A percentile compares a stretch with the other conserved stretches of the same genome.
Conservation (phyloP, 2,888 invertebrate genomes). For the Brenthis ino region DNA sequence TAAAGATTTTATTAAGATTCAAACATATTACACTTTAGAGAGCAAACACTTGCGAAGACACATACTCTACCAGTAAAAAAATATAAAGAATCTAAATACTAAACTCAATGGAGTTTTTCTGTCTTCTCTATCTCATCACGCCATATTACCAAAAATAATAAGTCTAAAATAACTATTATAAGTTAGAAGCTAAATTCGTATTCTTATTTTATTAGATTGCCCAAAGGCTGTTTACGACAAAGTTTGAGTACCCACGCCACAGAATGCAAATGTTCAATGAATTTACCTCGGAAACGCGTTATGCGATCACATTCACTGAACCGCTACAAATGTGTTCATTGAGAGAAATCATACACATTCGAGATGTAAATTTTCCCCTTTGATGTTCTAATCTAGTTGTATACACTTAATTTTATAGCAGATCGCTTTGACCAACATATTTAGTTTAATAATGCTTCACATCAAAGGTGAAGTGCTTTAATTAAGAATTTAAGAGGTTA, state of each 20-base stretch:
- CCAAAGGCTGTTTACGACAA: neutral
- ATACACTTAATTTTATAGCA: constrained; percentile 10
- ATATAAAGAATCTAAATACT: no score
- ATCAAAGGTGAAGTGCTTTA: neutral
- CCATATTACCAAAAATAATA: no score
- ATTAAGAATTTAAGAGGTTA: neutral
- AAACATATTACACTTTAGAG: no score
- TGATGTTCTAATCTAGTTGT: constrained; percentile 32
- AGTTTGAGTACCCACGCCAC: constrained; percentile 13
- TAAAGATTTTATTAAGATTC: no score
- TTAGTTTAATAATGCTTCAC: constrained; percentile 10
- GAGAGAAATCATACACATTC: constrained; percentile 40
- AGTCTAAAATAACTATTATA: neutral
- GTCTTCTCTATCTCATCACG: no score
- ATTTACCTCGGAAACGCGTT: constrained; percentile 33
- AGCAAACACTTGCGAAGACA: no score
- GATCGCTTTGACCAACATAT: neutral
- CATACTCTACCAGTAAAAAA: no score
- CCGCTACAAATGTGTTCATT: constrained; percentile 43
- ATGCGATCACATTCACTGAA: constrained; percentile 42
- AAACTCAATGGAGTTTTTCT: no score
- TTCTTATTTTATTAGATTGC: neutral
- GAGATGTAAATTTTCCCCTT: constrained; percentile 35
- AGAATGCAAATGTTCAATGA: constrained; percentile 22
- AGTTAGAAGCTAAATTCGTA: neutral